phyloP scores from a whole-genome alignment of 2,113 vertebrate species.

The Oriolus oriolus region DNA sequence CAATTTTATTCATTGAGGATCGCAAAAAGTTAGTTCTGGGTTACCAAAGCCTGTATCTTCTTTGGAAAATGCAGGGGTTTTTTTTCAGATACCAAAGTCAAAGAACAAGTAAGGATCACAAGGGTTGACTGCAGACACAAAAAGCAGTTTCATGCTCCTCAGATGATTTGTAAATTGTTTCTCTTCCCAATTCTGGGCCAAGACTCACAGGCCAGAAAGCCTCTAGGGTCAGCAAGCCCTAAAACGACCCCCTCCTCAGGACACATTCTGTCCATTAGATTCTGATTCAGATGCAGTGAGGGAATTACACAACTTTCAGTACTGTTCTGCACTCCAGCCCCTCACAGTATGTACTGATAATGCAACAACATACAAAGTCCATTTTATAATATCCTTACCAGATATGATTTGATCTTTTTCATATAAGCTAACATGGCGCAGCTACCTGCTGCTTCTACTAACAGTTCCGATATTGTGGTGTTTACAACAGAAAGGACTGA shows the following conservation, averaged over 20 bases:
- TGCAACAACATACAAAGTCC: neutral
- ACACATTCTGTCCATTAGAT: neutral
- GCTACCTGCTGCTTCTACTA: neutral
- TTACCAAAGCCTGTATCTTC: neutral
- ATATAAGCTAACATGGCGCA: neutral
- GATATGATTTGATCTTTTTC: neutral
- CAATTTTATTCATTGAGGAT: neutral
- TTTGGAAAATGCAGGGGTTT: neutral
- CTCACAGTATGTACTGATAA: neutral
- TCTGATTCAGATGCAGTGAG: neutral
- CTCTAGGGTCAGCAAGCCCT: neutral
- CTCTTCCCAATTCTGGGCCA: neutral
- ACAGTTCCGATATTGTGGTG: neutral
- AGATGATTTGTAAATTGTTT: neutral
- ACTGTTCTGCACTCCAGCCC: neutral
- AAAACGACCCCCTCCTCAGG: neutral
- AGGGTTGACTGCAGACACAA: neutral
- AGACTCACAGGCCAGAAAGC: neutral
- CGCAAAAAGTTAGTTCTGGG: neutral
- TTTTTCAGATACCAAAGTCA: neutral
- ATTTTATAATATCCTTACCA: neutral
- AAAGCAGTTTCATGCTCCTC: neutral
- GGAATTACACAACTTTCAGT: neutral
- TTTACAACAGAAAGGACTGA: neutral
- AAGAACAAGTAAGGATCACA: neutral